These are phyloP conservation scores for Dugesia japonica DNA, from an alignment of 2,888 invertebrate species.

Conservation along the genomic window DNA sequence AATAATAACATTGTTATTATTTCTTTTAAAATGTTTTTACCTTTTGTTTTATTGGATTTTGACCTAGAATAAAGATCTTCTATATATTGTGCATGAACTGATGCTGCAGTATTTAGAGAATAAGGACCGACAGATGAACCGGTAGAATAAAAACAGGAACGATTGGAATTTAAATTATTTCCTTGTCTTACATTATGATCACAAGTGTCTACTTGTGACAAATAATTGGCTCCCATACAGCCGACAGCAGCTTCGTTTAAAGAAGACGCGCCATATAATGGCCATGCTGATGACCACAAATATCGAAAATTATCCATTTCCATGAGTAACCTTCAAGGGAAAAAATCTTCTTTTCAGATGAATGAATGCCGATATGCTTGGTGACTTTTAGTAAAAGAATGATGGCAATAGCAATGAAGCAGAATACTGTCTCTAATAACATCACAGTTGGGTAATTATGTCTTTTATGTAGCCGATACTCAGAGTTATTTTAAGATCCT, in stretches of 20 bases:
- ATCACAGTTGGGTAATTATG: conserved; percentile 16
- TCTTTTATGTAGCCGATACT: conserved; percentile 16
- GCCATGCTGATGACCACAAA: conserved; percentile 30
- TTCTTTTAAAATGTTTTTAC: neutral
- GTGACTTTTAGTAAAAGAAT: conserved; percentile 5
- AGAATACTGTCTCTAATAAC: conserved; percentile 20
- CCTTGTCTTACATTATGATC: neutral
- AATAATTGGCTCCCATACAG: conserved; percentile 17
- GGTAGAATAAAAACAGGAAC: conserved; percentile 26
- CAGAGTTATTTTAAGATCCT: neutral
- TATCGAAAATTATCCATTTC: conserved; percentile 32
- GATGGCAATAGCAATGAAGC: conserved; percentile 16
- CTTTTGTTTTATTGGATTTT: conserved; percentile 30
- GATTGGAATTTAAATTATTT: neutral
- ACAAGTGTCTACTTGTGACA: conserved; percentile 8
- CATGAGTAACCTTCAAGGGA: conserved; percentile 20
- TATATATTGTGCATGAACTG: conserved; percentile 29
- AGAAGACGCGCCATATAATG: conserved; percentile 24
- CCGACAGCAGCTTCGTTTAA: conserved; percentile 17
- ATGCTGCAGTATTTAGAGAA: conserved; percentile 1
- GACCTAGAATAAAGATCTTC: conserved; percentile 29
- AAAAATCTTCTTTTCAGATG: conserved; percentile 20
- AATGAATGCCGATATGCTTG: conserved; percentile 6
- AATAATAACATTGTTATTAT: neutral
- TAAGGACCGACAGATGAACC: neutral